Conservation (phyloP, 2,797 vertebrate genomes). For the Scleropages formosus region DNA sequence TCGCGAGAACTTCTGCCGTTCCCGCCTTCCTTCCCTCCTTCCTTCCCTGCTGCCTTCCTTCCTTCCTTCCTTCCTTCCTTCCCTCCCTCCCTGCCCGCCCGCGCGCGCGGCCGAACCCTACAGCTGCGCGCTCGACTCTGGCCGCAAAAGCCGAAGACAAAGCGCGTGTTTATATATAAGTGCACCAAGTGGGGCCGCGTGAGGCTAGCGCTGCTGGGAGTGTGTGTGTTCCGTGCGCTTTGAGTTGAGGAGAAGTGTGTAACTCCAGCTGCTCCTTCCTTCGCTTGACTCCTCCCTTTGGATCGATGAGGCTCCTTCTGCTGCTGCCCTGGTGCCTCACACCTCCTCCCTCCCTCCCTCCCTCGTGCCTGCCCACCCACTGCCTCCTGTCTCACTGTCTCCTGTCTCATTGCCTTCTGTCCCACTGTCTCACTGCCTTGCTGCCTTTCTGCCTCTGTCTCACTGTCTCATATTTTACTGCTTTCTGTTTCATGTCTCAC, state of each 20-base stretch:
- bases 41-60: constrained; percentile 36
- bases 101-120: too few relatives aligned
- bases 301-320: constrained; percentile 50
- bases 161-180: too few relatives aligned
- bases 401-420: constrained; percentile 36
- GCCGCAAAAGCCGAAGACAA: too few relatives aligned
- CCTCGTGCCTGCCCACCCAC: constrained; percentile 10
- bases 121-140: too few relatives aligned
- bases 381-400: neutral
- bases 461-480: too few relatives aligned
- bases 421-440: constrained; percentile 20
- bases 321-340: constrained; percentile 56
- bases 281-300: constrained; percentile 76
- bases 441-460: too few relatives aligned
- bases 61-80: constrained; percentile 51
- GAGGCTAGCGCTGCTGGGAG: constrained; percentile 39
- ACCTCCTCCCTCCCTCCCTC: constrained; percentile 53
- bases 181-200: too few relatives aligned
- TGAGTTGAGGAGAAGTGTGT: constrained; percentile 65
- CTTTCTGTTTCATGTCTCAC: too few relatives aligned
- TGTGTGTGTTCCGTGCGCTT: constrained; percentile 66
- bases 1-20: neutral
- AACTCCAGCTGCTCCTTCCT: constrained; percentile 74
- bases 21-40: constrained; percentile 38
- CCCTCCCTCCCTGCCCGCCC: constrained; percentile 56